A percentile compares a stretch with the other conserved stretches of the same genome.
Evolutionary conservation across 2,797 vertebrate genomes (phyloP).

Genomic region (Chromobotia macracanthus): DNA sequence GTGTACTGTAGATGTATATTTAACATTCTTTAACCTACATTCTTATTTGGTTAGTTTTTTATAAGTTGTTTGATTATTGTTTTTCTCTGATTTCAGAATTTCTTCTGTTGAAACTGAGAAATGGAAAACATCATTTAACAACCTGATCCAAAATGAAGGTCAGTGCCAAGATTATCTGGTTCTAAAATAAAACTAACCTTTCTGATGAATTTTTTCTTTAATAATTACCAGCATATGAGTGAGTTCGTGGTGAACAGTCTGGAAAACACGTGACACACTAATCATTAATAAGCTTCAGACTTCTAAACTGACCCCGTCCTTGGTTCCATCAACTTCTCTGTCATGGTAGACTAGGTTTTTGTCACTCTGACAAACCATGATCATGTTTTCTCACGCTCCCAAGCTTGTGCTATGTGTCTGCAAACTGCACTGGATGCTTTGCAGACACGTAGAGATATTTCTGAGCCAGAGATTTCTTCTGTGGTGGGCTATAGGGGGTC

Average conservation of each 20-base stretch:
- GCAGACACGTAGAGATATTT: too few species aligned
- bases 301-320: neutral
- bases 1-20: too few species aligned
- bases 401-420: conserved; percentile 69
- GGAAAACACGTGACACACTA: neutral
- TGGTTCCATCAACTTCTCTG: conserved; percentile 5
- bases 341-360: conserved; percentile 10
- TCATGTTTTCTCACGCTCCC: conserved; percentile 76
- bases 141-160: conserved; percentile 85
- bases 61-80: too few species aligned
- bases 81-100: conserved; percentile 70
- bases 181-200: neutral
- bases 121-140: conserved; percentile 89
- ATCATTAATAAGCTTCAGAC: neutral
- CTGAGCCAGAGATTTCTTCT: conserved; percentile 8
- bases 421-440: conserved; percentile 64
- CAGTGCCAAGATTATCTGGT: conserved; percentile 63
- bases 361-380: conserved; percentile 4
- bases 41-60: too few species aligned
- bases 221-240: conserved; percentile 5
- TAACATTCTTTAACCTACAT: too few species aligned
- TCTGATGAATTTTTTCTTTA: neutral
- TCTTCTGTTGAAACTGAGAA: conserved; percentile 81
- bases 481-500: conserved; percentile 54
- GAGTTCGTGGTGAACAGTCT: neutral